Evolutionary conservation across 2,113 vertebrate genomes (phyloP).

Genomic region (Tragelaphus imberbis): DNA sequence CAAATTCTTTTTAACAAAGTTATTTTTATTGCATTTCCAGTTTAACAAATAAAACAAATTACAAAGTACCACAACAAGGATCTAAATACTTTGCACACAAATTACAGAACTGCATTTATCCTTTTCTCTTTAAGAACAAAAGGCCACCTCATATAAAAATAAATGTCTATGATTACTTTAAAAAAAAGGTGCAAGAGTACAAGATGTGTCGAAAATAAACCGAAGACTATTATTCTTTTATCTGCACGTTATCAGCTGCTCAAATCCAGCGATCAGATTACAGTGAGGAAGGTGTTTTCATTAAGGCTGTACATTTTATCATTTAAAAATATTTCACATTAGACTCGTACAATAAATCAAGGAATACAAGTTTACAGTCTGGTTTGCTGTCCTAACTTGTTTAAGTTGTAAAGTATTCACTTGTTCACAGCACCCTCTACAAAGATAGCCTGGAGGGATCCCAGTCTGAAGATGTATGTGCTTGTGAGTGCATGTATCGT

Average conservation of each 20-base stretch:
- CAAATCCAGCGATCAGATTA: not conserved
- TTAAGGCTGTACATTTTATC: not conserved
- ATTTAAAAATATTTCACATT: not conserved
- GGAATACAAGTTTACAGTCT: not conserved
- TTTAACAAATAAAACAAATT: slow-evolving; percentile 38
- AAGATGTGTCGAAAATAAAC: not conserved
- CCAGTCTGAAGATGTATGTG: slow-evolving; percentile 10
- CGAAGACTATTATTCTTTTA: not conserved
- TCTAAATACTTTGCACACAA: slow-evolving; percentile 19
- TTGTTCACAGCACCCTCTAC: not conserved
- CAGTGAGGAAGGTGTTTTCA: not conserved
- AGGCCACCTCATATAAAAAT: not conserved
- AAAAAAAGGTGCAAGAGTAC: not conserved
- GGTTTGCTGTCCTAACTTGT: slow-evolving; percentile 13
- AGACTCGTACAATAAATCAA: not conserved
- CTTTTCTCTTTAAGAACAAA: slow-evolving; percentile 11
- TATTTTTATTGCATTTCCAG: slow-evolving; percentile 44
- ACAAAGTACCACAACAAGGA: not conserved
- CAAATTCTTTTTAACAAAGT: slow-evolving; percentile 21
- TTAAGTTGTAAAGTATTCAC: not conserved
- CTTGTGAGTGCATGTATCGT: slow-evolving; percentile 54
- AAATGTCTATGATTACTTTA: not conserved
- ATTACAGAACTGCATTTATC: slow-evolving; percentile 24
- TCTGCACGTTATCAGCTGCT: not conserved
- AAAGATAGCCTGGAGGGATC: not conserved